phyloP scores from a whole-genome alignment of 2,797 vertebrate genomes.

The Protosalanx chinensis region DNA sequence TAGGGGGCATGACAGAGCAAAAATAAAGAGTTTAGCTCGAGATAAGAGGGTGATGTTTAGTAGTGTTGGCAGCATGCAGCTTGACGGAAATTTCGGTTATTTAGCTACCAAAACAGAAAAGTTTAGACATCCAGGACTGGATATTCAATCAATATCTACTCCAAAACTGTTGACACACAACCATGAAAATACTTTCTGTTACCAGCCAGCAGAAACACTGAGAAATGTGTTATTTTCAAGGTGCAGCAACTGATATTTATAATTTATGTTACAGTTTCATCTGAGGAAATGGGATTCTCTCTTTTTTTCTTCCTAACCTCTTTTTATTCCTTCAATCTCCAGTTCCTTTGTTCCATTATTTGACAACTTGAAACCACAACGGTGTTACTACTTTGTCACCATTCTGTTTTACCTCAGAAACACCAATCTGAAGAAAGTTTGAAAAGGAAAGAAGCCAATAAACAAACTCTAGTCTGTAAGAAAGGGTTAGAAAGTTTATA shows the following conservation, averaged over 20 bases:
- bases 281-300: constrained; percentile 27
- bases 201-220: constrained; percentile 54
- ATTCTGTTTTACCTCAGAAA: constrained; percentile 48
- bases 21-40: constrained; percentile 20
- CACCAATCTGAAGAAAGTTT: background rate
- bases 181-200: constrained; percentile 67
- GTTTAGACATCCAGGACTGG: constrained; percentile 44
- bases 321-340: background rate
- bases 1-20: background rate
- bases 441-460: too few relatives aligned
- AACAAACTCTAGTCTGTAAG: too few relatives aligned
- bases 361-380: constrained; percentile 24
- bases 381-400: constrained; percentile 40
- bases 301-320: constrained; percentile 34
- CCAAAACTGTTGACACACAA: constrained; percentile 57
- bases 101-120: constrained; percentile 47
- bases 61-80: constrained; percentile 32
- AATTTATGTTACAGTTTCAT: constrained; percentile 70
- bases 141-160: constrained; percentile 30
- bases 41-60: constrained; percentile 20
- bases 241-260: constrained; percentile 61
- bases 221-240: constrained; percentile 65
- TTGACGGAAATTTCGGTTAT: constrained; percentile 32
- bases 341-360: constrained; percentile 20
- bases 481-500: constrained; percentile 30